These are phyloP conservation scores for Blera fallax DNA, from an alignment of 2,888 invertebrate genomes.

Conservation along the genomic window DNA sequence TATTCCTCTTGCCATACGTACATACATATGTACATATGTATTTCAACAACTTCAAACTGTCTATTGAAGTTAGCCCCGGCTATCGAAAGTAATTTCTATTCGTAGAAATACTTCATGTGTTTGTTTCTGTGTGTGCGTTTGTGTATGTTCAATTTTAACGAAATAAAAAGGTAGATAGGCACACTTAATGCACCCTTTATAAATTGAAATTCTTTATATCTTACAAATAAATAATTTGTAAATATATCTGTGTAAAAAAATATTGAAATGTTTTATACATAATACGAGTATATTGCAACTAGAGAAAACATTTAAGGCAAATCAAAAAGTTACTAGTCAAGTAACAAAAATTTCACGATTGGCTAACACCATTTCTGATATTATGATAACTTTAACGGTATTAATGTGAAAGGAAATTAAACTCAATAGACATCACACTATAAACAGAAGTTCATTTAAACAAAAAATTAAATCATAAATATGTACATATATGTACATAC, in stretches of 20 bases:
- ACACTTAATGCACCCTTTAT: conserved; percentile 23
- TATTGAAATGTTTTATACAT: conserved; percentile 42
- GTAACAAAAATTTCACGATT: conserved; percentile 19
- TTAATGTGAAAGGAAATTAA: conserved; percentile 11
- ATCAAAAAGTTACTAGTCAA: conserved; percentile 6
- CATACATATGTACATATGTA: too few relatives aligned
- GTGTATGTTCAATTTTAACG: conserved; percentile 16
- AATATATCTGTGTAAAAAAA: conserved; percentile 25
- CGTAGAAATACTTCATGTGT: too few relatives aligned
- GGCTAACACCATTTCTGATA: conserved; percentile 38
- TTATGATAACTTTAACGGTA: conserved; percentile 39
- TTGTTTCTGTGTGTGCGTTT: conserved; percentile 3
- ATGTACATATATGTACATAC: too few relatives aligned
- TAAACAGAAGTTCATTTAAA: conserved; percentile 31
- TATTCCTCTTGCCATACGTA: too few relatives aligned
- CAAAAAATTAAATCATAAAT: conserved; percentile 3
- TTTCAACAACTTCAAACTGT: too few relatives aligned
- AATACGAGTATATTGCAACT: conserved; percentile 38
- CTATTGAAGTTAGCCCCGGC: too few relatives aligned
- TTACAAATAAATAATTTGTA: conserved; percentile 32
- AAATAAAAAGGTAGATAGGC: conserved; percentile 11
- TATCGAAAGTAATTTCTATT: too few relatives aligned
- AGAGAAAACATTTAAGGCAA: conserved; percentile 1
- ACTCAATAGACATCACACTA: conserved; percentile 29
- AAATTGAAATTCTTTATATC: conserved; percentile 20